Evolutionary conservation across 2,113 vertebrate genomes (phyloP).

Genomic region (Rafetus swinhoei): DNA sequence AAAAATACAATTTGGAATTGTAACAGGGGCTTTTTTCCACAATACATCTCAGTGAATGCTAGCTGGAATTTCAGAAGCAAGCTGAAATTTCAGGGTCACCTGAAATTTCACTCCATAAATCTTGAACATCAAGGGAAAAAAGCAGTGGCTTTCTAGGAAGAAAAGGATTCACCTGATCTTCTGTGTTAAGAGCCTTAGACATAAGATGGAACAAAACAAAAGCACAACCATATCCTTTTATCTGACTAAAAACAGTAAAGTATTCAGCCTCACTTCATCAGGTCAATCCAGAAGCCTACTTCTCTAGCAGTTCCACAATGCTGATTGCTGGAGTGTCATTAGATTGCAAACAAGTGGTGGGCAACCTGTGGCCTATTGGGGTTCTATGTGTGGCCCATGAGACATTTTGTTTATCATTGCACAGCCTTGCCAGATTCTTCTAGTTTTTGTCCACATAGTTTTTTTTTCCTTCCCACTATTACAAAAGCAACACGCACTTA

Average conservation of each 20-base stretch:
- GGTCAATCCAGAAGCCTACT: not conserved
- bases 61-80: not conserved
- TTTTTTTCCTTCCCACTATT: too few species aligned
- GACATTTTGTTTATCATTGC: too few species aligned
- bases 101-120: not conserved
- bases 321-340: not conserved
- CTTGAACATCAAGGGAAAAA: not conserved
- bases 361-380: too few species aligned
- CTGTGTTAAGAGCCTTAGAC: not conserved
- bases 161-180: not conserved
- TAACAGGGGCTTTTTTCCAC: not conserved
- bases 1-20: not conserved
- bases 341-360: not conserved
- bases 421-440: too few species aligned
- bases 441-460: too few species aligned
- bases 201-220: not conserved
- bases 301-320: not conserved
- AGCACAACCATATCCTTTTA: not conserved
- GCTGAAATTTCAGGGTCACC: too few species aligned
- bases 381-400: too few species aligned
- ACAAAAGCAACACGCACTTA: too few species aligned
- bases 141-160: not conserved
- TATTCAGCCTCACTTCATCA: not conserved
- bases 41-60: not conserved
- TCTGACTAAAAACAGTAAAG: not conserved